Evolutionary conservation across 1,140 invertebrate genomes (phyloP).

Genomic region (Formica exsecta): DNA sequence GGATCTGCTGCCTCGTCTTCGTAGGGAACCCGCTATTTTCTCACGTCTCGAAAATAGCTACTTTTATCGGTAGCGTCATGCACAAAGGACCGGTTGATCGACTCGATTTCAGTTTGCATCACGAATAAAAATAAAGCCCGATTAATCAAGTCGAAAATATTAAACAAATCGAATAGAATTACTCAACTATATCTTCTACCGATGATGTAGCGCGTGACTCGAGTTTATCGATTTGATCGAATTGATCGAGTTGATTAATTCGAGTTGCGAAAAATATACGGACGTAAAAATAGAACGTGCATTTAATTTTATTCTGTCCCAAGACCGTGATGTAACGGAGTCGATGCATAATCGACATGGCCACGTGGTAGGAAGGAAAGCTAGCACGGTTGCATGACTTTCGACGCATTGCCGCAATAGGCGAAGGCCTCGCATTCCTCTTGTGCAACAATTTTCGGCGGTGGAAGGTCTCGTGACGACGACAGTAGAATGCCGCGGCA

Average conservation of each 20-base stretch:
- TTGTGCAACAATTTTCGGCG: constrained; percentile 72
- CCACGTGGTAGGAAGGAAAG: constrained; percentile 42
- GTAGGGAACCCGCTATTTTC: constrained; percentile 52
- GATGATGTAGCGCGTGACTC: neutral
- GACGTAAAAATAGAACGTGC: constrained; percentile 35
- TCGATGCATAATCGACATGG: neutral
- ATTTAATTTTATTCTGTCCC: constrained; percentile 1
- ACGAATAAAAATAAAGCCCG: constrained; percentile 22
- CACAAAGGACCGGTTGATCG: constrained; percentile 23
- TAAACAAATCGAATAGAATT: neutral
- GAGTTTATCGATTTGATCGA: neutral
- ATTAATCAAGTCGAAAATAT: neutral
- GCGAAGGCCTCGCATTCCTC: constrained; percentile 46
- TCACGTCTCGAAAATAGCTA: constrained; percentile 41
- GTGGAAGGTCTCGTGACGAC: constrained; percentile 67
- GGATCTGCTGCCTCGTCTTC: constrained; percentile 47
- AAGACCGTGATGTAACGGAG: constrained; percentile 14
- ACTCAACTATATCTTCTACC: neutral
- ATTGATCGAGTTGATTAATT: constrained; percentile 17
- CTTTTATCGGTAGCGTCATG: constrained; percentile 27
- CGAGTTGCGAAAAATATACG: constrained; percentile 3
- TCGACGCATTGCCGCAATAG: constrained; percentile 42
- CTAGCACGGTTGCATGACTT: constrained; percentile 44
- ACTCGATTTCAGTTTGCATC: constrained; percentile 10
- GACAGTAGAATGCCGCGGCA: constrained; percentile 62